These are phyloP conservation scores for Pionites leucogaster DNA, from an alignment of 2,113 vertebrate genomes.

Conservation along the genomic window DNA sequence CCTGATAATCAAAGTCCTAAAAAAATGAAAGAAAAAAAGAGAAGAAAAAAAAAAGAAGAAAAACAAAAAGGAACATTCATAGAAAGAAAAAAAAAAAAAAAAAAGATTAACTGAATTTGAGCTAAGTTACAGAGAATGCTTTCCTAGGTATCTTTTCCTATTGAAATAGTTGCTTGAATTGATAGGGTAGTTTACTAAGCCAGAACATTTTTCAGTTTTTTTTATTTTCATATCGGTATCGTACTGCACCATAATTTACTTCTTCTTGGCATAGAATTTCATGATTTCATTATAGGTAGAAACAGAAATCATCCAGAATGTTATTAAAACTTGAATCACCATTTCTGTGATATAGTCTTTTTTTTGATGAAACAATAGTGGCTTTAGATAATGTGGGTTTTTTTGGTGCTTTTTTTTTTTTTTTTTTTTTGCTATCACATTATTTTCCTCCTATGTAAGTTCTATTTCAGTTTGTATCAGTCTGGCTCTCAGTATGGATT, in stretches of 20 bases:
- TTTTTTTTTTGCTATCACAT: neutral
- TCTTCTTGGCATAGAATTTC: neutral
- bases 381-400: neutral
- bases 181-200: neutral
- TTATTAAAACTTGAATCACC: neutral
- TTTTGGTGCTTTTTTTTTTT: neutral
- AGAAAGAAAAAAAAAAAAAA: neutral
- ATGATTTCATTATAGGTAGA: neutral
- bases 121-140: neutral
- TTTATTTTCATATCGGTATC: neutral
- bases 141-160: neutral
- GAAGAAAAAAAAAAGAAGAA: too few species aligned
- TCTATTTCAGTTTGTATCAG: constrained; percentile 7
- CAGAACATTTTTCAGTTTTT: neutral
- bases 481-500: neutral
- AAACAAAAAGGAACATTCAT: neutral
- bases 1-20: neutral
- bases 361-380: neutral
- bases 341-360: neutral
- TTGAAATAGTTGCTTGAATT: neutral
- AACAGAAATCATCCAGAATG: neutral
- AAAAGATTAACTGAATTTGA: neutral
- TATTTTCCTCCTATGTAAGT: neutral
- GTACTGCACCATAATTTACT: neutral
- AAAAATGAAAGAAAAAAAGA: neutral